Base-by-base conservation (phyloP, 1,140 invertebrate species). In the Apis florea region DNA sequence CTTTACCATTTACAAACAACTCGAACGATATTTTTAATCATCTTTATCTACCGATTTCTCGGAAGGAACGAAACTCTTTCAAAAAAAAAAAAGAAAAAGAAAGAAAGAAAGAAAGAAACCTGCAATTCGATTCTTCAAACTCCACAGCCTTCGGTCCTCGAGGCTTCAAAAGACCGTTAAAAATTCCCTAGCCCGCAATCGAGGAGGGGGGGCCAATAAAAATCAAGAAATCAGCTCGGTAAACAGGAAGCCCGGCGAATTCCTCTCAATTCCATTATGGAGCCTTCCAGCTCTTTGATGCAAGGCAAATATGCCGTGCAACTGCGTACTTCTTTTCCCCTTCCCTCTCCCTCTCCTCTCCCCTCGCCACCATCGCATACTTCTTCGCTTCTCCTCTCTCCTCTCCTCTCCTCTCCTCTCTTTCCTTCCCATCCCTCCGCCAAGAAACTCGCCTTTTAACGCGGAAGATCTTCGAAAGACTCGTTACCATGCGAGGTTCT, bases 151-250 rank as follows among this genome's bases (percentile, higher is more conserved):
- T 40, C 31, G 31, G 72, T 63, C 71, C 56, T 54, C 68, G 26
- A 58, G 53, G 61, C 31, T n/a, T 47, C 61, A 49, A 51, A n/a
- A 53, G 66, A 61, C 70, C 67, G 70, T 54, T 76, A 82, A 74
- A 89, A 87, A 89, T 88, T 88, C 88, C 79, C 73, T 58, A 80
- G 83, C 31, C 76, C 68, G 84, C 83, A 68, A 88, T 71, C 75
- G 71, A 40, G 31, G 31, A 5, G 6, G 31, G 5, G 31, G 31
- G 83, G 76, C 70, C 82, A 88, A 89, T 84, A 88, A 83, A 89
- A 88, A 89, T 88, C 88, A 89, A 79, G 83, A 56, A 83, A 87
- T 84, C 84, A 69, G 66, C 59, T 73, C 51, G 31, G 82, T 81
- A 82, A 88, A 88, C 79, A 87, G 72, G 64, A 79, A 79, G 63